phyloP scores from a whole-genome alignment of 2,797 vertebrate genomes.

The Tolypeutes matacus region DNA sequence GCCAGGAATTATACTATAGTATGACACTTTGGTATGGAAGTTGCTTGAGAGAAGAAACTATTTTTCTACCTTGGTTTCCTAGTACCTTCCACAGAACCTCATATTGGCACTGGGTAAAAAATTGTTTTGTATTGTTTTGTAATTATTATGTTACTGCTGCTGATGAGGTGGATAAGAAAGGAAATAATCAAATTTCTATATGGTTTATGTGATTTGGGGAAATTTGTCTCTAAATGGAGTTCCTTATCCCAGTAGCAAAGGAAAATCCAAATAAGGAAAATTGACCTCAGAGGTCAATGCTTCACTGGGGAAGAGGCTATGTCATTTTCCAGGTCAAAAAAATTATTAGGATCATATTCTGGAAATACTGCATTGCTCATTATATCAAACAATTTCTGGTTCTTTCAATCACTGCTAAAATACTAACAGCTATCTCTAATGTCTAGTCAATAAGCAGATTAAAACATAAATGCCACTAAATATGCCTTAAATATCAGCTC shows the following conservation, averaged over 20 bases:
- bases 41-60: background rate
- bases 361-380: constrained; percentile 66
- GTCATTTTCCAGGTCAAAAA: constrained; percentile 4
- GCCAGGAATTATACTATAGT: background rate
- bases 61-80: background rate
- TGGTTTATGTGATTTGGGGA: constrained; percentile 8
- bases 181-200: background rate
- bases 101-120: background rate
- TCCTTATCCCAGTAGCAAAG: background rate
- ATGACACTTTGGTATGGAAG: background rate
- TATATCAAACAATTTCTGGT: constrained; percentile 81
- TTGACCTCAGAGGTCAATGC: background rate
- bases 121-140: background rate
- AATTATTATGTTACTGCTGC: constrained; percentile 15
- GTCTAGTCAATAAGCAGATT: constrained; percentile 90
- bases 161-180: background rate
- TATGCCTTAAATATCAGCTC: constrained; percentile 89
- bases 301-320: background rate
- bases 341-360: constrained; percentile 45
- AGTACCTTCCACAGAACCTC: background rate
- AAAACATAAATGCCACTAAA: constrained; percentile 90
- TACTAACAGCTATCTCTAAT: constrained; percentile 85
- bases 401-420: constrained; percentile 86
- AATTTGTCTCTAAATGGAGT: background rate
- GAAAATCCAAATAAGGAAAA: constrained; percentile 41